Base-by-base conservation (phyloP, 2,888 invertebrate genomes). In the Agrotis clavis region DNA sequence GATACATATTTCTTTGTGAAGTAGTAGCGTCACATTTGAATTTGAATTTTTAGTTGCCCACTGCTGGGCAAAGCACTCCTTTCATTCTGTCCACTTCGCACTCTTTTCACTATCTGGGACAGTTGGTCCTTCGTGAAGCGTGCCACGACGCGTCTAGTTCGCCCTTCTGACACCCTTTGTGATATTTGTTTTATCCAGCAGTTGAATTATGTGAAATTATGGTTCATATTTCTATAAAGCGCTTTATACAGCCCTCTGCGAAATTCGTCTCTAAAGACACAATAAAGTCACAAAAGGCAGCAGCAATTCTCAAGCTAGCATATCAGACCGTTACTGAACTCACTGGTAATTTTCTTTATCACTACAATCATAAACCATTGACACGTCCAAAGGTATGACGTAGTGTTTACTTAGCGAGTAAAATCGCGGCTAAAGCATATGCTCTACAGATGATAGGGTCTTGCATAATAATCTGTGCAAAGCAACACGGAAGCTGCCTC, bases 401-500 rank as follows among this genome's bases (percentile, higher is more conserved):
- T 76, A 30, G 48, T 30, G n/a, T 67, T 72, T 41, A 67, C 30
- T 45, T 9, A 76, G 14, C 9, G 13, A 56, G 48, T n/a, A 9
- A 76, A 56, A 45, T 41, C 9, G 19, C 4, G 30, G 30, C 16
- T 30, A 67, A 76, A 57, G 7, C 48, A 18, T 25, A 54, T 60
- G 9, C 11, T 54, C 30, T 5, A 41, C 50, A 68, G 51, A 77
- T 59, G 47, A 47, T 59, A 73, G 51, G 25, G 13, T 6, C 18
- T 11, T 4, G 68, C 50, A 50, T 50, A 7, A 57, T 2, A 70
- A 53, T 41, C 51, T 47, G 45, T 35, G 51, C 35, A n/a, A 77
- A 64, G 78, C 72, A 83, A 89, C 79, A 84, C 86, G 88, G 84
- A 87, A 88, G 18, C 9, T 41, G 71, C 68, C 72, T 71, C 60